Evolutionary conservation across 2,113 vertebrate species (phyloP).

Genomic region (Smithornis capensis): DNA sequence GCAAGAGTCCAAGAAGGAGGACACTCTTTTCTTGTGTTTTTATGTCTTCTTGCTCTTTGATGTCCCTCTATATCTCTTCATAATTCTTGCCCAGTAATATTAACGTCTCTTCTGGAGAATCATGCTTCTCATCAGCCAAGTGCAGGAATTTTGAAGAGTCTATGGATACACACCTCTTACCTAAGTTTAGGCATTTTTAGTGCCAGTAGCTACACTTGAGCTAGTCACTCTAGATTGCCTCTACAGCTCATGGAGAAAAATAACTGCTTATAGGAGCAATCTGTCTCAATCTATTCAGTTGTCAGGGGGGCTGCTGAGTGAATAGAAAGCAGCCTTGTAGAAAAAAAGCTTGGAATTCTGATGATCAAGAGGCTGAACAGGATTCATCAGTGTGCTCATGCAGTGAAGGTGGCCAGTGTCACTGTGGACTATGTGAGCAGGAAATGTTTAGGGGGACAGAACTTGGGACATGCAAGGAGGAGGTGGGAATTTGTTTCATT

Average conservation of each 20-base stretch:
- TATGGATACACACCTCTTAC: rapidly evolving
- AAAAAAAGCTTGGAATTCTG: not conserved
- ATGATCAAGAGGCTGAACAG: not conserved
- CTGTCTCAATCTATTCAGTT: not conserved
- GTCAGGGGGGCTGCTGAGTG: rapidly evolving
- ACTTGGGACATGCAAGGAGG: rapidly evolving
- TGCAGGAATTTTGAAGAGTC: not conserved
- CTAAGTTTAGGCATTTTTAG: not conserved
- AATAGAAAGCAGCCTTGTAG: not conserved
- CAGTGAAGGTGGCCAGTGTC: not conserved
- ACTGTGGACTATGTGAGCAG: not conserved
- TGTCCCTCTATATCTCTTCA: rapidly evolving
- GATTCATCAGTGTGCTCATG: rapidly evolving
- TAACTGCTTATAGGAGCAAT: not conserved
- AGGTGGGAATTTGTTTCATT: not conserved
- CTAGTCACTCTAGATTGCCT: not conserved
- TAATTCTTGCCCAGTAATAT: not conserved
- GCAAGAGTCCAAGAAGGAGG: not conserved
- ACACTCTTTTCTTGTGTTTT: not conserved
- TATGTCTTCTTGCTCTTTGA: not conserved
- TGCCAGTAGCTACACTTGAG: not conserved
- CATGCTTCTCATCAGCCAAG: not conserved
- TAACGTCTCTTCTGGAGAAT: not conserved
- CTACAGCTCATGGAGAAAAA: not conserved
- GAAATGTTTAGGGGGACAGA: not conserved